phyloP scores from a whole-genome alignment of 2,113 vertebrate species.

The Tichodroma muraria region DNA sequence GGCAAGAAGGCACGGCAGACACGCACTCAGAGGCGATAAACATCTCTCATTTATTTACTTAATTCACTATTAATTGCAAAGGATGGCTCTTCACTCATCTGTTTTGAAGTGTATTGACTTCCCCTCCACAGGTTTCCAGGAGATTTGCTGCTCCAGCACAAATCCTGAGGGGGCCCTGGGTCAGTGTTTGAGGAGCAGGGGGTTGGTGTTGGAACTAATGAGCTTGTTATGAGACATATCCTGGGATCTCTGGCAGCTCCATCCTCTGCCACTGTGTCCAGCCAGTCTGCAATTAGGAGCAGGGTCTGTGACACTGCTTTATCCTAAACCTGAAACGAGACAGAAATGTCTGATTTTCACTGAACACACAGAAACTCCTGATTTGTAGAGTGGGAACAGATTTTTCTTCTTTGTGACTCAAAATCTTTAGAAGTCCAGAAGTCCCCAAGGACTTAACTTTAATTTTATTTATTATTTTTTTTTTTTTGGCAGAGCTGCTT shows the following conservation, averaged over 20 bases:
- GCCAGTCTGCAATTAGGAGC: constrained; percentile 24
- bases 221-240: constrained; percentile 6
- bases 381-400: neutral
- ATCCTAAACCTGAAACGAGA: neutral
- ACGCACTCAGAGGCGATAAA: neutral
- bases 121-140: neutral
- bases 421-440: neutral
- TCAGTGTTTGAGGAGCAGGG: neutral
- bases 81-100: neutral
- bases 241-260: neutral
- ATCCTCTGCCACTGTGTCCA: neutral
- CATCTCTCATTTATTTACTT: neutral
- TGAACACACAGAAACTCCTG: neutral
- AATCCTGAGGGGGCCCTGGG: neutral
- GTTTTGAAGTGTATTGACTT: neutral
- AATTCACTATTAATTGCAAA: neutral
- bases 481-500: neutral
- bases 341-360: neutral
- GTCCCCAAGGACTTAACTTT: neutral
- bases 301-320: constrained; percentile 18
- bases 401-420: neutral
- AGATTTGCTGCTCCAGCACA: neutral
- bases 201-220: constrained; percentile 16
- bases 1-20: neutral
- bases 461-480: neutral